These are phyloP conservation scores for Acrossocheilus wenchowensis DNA, from an alignment of 2,797 vertebrate species.

Conservation along the genomic window DNA sequence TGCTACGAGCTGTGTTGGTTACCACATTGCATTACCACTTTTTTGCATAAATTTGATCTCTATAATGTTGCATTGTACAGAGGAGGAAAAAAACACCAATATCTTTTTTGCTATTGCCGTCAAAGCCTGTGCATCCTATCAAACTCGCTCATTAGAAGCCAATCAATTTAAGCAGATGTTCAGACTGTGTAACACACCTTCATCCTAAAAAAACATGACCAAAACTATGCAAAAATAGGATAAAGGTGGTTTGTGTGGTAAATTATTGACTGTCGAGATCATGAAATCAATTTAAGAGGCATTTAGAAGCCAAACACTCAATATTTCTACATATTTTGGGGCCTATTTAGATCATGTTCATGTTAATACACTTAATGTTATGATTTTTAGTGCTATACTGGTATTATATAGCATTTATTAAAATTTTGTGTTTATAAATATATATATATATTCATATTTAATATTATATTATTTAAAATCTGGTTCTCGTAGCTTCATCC, in stretches of 20 bases:
- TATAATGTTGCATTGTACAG: background rate
- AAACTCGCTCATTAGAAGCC: background rate
- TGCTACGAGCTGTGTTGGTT: background rate
- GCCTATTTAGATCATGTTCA: too few species aligned
- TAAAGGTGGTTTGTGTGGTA: background rate
- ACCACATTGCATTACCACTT: background rate
- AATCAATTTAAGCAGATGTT: background rate
- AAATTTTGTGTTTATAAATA: background rate
- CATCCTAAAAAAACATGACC: background rate
- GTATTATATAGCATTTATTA: too few species aligned
- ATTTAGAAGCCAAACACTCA: background rate
- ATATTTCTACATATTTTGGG: too few species aligned
- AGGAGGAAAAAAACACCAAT: background rate
- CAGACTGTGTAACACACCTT: background rate
- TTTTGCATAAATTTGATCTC: background rate
- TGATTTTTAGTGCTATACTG: too few species aligned
- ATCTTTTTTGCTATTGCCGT: background rate
- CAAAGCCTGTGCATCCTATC: background rate
- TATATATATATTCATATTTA: background rate
- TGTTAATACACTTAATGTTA: background rate
- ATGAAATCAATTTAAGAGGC: background rate
- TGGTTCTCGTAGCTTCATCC: background rate
- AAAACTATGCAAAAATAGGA: background rate
- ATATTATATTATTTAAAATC: background rate
- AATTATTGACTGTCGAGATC: background rate